Base-by-base conservation (phyloP, 2,888 invertebrate species). In the Hedychridium roseum region DNA sequence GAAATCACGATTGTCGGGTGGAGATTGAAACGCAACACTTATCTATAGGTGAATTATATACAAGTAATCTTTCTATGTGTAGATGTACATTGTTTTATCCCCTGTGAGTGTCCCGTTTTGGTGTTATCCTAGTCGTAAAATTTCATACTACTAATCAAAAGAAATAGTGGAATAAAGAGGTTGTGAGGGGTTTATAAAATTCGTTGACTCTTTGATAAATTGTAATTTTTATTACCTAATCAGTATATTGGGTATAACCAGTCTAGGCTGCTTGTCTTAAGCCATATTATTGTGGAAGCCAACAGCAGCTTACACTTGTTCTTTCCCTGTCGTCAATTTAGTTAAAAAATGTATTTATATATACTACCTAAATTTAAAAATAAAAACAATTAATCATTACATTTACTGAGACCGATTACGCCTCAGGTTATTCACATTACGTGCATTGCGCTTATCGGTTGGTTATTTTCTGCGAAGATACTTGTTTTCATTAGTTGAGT, bases 221-320 rank as follows among this genome's bases (percentile, higher is more conserved):
- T 60, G n/a, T 56, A 35, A 47, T 57, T 56, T 68, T 67, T 72
- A 69, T 66, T 68, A 67, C 66, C 54, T 63, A 66, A 64, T 65
- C 59, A 61, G 66, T 64, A 54, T 57, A 60, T 57, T 51, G 62
- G 57, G 52, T 62, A n/a, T 57, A 32, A 54, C 44, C 39, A 43
- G 47, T 39, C 40, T 50, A 6, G 48, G 18, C 20, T 45, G 20
- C 42, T 35, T 47, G 23, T 16, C 36, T 43, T 39, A 42, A 49
- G 36, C 41, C 31, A 41, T 43, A 42, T n/a, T n/a, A 45, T 51
- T 43, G 32, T 36, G 27, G 50, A 42, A 53, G 41, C 49, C 56
- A 34, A 45, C 31, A 48, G 35, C 35, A 48, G 34, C 35, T 39
- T 35, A 46, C 36, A 35, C 36, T 28, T 37, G 41, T 17, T 40